Evolutionary conservation across 2,113 vertebrate species (phyloP).

Genomic region (Mus spicilegus): DNA sequence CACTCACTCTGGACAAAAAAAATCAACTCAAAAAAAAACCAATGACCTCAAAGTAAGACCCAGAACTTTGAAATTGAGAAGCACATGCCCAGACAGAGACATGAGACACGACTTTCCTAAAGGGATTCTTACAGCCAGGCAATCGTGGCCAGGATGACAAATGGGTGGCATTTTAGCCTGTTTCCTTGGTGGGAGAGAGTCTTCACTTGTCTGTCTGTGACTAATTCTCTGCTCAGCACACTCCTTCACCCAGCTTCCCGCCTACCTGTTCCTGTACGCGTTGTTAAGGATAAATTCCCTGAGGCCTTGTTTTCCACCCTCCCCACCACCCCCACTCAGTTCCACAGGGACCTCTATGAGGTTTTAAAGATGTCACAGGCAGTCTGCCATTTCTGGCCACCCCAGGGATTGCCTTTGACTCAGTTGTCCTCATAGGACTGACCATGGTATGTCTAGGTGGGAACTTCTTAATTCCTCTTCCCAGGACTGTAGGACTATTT

Average conservation of each 20-base stretch:
- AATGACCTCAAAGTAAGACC: background rate
- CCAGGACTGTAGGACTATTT: background rate
- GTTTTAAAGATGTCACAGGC: background rate
- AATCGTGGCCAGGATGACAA: no score
- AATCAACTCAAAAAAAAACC: background rate
- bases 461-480: background rate
- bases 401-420: background rate
- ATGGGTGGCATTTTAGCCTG: background rate
- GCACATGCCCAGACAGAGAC: background rate
- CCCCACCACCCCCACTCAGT: background rate
- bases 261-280: background rate
- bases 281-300: background rate
- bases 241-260: no score
- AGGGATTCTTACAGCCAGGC: background rate
- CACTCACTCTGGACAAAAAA: background rate
- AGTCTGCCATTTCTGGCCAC: background rate
- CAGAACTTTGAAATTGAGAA: background rate
- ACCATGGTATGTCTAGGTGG: background rate
- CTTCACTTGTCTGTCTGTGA: background rate
- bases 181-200: background rate
- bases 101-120: background rate
- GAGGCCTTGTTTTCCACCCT: no score
- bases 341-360: background rate
- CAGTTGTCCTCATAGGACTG: background rate
- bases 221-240: background rate